A percentile compares a stretch with the other conserved stretches of the same genome.
phyloP scores from a whole-genome alignment of 2,113 vertebrate genomes.

The Ivindomyrus marchei region DNA sequence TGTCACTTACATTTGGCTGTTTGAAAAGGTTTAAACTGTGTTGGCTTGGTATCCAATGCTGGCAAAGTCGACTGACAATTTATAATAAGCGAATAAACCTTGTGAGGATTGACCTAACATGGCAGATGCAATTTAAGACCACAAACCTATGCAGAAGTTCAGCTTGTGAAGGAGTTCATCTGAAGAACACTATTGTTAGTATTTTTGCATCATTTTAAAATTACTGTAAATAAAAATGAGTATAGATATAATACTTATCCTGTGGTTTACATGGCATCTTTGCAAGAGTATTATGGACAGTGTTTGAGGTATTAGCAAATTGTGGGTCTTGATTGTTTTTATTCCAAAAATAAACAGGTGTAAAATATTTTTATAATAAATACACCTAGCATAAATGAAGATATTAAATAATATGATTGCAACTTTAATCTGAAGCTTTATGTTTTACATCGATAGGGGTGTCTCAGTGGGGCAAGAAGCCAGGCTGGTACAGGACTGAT shows the following conservation, averaged over 20 bases:
- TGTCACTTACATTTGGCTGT: background rate
- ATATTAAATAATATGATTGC: background rate
- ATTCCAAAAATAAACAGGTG: background rate
- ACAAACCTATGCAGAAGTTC: background rate
- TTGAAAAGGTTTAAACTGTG: background rate
- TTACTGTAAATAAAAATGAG: background rate
- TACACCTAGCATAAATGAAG: background rate
- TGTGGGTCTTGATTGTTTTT: background rate
- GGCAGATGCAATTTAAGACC: background rate
- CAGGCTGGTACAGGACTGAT: background rate
- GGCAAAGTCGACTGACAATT: background rate
- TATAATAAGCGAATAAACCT: background rate
- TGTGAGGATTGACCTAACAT: background rate
- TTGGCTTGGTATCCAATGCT: background rate
- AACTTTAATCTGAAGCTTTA: background rate
- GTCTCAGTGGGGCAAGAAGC: background rate
- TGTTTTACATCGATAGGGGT: background rate
- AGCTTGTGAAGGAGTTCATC: background rate
- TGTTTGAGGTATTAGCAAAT: background rate
- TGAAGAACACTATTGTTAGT: background rate
- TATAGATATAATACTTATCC: background rate
- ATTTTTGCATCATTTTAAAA: background rate
- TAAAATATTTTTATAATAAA: background rate
- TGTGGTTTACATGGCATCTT: background rate
- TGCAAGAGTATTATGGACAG: background rate